These are phyloP conservation scores for Ophiothrix spiculata DNA, from an alignment of 35 echinoderm and acorn worm species.

Conservation along the genomic window DNA sequence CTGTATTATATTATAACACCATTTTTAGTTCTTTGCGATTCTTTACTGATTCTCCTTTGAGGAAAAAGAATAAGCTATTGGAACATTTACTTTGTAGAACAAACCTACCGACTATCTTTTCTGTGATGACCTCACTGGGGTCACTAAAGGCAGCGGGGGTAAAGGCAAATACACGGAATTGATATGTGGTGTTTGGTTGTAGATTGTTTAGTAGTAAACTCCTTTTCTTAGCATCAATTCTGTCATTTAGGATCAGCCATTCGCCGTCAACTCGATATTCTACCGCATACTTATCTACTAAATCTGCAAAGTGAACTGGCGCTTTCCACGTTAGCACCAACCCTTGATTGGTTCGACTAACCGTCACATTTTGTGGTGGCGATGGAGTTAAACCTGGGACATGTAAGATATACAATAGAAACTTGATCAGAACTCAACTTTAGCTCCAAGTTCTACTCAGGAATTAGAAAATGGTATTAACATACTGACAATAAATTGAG, in stretches of 20 bases:
- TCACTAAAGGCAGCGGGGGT: conserved; percentile 64
- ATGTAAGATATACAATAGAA: too few relatives aligned
- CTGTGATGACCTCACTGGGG: conserved; percentile 61
- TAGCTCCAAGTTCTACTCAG: too few relatives aligned
- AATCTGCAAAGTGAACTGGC: conserved; percentile 36
- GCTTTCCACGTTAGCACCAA: conserved; percentile 70
- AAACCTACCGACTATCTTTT: conserved; percentile 78
- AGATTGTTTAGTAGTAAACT: conserved; percentile 38
- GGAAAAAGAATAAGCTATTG: too few relatives aligned
- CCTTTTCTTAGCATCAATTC: conserved; percentile 25
- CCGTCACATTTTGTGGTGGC: conserved; percentile 63
- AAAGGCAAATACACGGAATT: conserved; percentile 87
- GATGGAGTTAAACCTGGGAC: conserved; percentile 58
- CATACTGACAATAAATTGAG: too few relatives aligned
- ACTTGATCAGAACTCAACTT: too few relatives aligned
- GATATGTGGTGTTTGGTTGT: conserved; percentile 64
- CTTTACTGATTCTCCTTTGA: too few relatives aligned
- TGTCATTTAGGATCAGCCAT: conserved; percentile 72
- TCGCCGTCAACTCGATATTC: conserved; percentile 79
- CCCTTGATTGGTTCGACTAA: conserved; percentile 42
- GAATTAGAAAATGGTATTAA: too few relatives aligned
- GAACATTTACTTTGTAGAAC: too few relatives aligned
- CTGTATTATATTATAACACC: too few relatives aligned
- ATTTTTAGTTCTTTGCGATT: too few relatives aligned
- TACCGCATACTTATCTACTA: conserved; percentile 61